Conservation (phyloP, 2,888 invertebrate genomes). For the Tromatobia lineatoria region DNA sequence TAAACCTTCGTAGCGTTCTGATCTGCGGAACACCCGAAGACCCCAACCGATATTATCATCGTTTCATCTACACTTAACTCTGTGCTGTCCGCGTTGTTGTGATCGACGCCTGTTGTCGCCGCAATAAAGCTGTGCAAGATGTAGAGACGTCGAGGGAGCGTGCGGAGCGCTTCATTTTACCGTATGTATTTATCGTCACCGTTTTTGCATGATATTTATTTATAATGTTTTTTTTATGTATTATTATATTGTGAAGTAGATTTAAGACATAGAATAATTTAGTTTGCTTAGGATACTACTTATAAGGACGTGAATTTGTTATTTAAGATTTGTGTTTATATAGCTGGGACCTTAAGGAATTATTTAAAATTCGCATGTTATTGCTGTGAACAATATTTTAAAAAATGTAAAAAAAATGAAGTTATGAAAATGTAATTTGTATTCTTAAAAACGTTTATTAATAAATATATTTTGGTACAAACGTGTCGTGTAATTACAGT, state of each 20-base stretch:
- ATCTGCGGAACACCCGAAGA: conserved; percentile 77
- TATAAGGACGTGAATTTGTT: conserved; percentile 7
- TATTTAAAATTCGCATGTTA: background rate
- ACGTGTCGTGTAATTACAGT: background rate
- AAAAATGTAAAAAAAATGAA: background rate
- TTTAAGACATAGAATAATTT: background rate
- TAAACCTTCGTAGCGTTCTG: conserved; percentile 77
- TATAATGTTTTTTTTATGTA: conserved; percentile 21
- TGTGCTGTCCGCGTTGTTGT: conserved; percentile 70
- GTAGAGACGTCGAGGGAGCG: conserved; percentile 80
- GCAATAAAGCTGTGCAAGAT: conserved; percentile 77
- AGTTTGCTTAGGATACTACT: background rate
- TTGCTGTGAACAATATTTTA: no score
- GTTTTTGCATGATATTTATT: conserved; percentile 26
- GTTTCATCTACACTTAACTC: background rate
- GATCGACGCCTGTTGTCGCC: conserved; percentile 74
- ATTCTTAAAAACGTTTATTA: conserved; percentile 20
- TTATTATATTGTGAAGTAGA: background rate
- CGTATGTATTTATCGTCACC: conserved; percentile 77
- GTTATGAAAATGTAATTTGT: conserved; percentile 10
- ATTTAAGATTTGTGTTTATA: background rate
- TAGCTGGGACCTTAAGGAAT: background rate
- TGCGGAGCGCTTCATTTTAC: conserved; percentile 83
- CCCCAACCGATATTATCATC: conserved; percentile 36
- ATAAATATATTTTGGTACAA: conserved; percentile 14